Percentiles rank a stretch among this genome's conserved stretches.
These are phyloP conservation scores for Mormyrus iriodes DNA, from an alignment of 2,113 vertebrate genomes.

Conservation along the genomic window DNA sequence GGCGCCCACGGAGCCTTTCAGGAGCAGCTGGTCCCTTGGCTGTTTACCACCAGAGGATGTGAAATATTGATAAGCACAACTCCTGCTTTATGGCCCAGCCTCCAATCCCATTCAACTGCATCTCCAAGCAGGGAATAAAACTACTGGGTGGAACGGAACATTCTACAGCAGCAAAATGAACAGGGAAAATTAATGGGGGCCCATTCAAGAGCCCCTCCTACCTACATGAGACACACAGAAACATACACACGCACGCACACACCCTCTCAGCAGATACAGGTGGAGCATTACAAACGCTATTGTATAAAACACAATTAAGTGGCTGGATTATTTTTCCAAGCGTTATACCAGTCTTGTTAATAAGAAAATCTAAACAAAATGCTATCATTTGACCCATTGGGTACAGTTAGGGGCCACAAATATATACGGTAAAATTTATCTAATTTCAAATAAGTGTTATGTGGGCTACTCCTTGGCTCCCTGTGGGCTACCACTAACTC, in stretches of 20 bases:
- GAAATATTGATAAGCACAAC: constrained; percentile 43
- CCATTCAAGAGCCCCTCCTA: not conserved
- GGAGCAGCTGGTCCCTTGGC: constrained; percentile 35
- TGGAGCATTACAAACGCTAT: not conserved
- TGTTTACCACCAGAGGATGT: constrained; percentile 35
- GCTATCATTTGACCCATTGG: not conserved
- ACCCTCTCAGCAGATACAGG: not conserved
- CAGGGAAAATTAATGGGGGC: constrained; percentile 12
- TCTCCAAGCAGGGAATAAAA: constrained; percentile 29
- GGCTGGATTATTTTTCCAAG: not conserved
- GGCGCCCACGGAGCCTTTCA: constrained; percentile 23
- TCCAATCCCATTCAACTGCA: constrained; percentile 38
- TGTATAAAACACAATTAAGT: not conserved
- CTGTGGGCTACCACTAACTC: not conserved
- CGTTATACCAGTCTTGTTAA: not conserved
- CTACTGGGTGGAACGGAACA: constrained; percentile 9
- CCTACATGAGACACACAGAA: not conserved
- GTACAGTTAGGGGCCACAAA: not conserved
- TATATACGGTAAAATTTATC: not conserved
- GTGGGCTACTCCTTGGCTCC: not conserved
- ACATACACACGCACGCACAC: not conserved
- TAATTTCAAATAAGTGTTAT: not conserved
- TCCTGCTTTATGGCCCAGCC: constrained; percentile 20
- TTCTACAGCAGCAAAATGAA: not conserved
- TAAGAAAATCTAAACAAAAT: not conserved